A percentile compares a stretch with the other conserved stretches of the same genome.
Evolutionary conservation across 2,113 vertebrate genomes (phyloP).

Genomic region (Genyomyrus donnyi): DNA sequence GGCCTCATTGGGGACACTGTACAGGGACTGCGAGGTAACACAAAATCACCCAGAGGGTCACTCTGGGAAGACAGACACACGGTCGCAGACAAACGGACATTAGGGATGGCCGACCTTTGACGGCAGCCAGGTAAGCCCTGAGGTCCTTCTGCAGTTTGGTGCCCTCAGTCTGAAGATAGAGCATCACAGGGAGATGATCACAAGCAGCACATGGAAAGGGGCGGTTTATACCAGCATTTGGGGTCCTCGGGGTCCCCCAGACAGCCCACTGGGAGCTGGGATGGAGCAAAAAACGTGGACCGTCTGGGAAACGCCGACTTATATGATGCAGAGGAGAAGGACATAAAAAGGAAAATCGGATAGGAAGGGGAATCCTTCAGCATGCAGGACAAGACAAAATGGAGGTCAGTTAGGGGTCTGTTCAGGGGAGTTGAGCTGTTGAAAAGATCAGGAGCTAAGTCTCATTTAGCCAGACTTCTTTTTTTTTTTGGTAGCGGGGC

Average conservation of each 20-base stretch:
- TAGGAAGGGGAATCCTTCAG: not conserved
- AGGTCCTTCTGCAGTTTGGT: constrained; percentile 86
- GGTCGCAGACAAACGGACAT: not conserved
- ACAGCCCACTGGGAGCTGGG: not conserved
- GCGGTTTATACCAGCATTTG: not conserved
- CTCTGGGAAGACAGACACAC: not conserved
- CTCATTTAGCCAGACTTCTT: too few species aligned
- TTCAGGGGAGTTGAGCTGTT: not conserved
- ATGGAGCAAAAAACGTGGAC: not conserved
- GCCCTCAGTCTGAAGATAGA: constrained; percentile 69
- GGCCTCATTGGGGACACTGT: not conserved
- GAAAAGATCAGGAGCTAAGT: too few species aligned
- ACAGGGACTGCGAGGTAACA: not conserved
- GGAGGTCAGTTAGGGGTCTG: not conserved
- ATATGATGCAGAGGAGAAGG: not conserved
- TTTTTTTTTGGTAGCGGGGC: not conserved
- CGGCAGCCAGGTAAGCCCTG: constrained; percentile 72
- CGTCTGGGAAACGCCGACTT: not conserved
- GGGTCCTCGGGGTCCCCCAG: not conserved
- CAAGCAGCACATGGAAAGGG: not conserved
- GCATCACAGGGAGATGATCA: not conserved
- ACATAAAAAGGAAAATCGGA: not conserved
- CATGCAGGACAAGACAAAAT: not conserved
- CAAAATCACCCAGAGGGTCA: not conserved
- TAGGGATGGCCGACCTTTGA: constrained; percentile 70